Evolutionary conservation across 2,797 vertebrate species (phyloP), one percentile per base, ranked within the genome.

Genomic region (Argentina silus): DNA sequence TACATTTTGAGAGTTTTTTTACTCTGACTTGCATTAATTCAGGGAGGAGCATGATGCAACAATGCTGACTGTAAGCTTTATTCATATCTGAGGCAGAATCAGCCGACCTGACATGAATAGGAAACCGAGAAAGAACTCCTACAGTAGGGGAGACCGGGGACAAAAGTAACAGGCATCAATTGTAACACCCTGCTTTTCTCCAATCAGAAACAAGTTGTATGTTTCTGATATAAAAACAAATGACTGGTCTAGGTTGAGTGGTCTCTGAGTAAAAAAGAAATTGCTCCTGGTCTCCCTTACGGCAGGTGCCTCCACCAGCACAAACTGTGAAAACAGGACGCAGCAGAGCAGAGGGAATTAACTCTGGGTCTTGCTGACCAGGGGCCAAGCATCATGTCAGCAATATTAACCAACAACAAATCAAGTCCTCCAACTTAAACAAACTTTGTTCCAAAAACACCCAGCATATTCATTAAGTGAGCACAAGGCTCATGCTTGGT

Each of bases 331-430:
- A 79, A 74, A 27, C 65, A 43, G 9, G 15, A 50, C 66, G 70
- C 43, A 14, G 27, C 17, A 69, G 19, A 14, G 19, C 42, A 70
- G 69, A 61, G 48, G 10, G 27, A 50, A 51, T 72, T 77, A 43
- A 62, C 78, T 88, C 72, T 78, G 59, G 74, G 70, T 81, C 77
- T 66, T 9, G 3, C 23, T 72, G 75, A 78, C 60, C 21, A 66
- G 72, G 62, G 14, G 74, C 4, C 9, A 78, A 78, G 61, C 7
- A 27, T 50, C 19, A 51, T 9, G 57, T 78, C 23, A 80, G 63
- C 70, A 15, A 7, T 36, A 36, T 36, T 59, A 1, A 69, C 68
- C 70, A 72, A 73, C 36, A 19, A 50, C 12, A 47, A 59, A 45
- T 12, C 14, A 36, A 36, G 27, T 36, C 23, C 5, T 61, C 23